Base-by-base conservation (phyloP, 2,113 vertebrate genomes). In the Eulemur rufifrons region DNA sequence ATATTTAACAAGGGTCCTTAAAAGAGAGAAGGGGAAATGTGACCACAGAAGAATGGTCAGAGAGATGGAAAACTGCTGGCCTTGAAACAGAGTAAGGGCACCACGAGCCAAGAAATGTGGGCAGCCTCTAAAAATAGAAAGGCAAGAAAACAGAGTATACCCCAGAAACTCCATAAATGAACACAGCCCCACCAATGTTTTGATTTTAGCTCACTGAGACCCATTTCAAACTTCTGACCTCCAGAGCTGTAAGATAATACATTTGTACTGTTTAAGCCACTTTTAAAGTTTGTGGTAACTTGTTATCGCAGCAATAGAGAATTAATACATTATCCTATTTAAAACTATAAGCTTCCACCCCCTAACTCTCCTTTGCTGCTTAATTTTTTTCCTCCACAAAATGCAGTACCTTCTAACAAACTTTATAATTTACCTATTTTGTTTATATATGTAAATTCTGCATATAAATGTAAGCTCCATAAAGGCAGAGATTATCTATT, bases 401-500 rank as follows among this genome's bases (percentile, higher is more conserved):
- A 94, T 54, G 3, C 6, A 94, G 56, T 86, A 86, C 17, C 61
- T 94, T 86, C 56, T 87, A 92, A 89, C 59, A 68, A 89, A 86
- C 37, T 89, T 54, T n/a, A 74, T 39, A 71, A 94, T 78, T 61
- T 90, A 37, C 14, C 76, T 83, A 73, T 13, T 88, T 74, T 69
- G 61, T 27, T 89, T 66, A 91, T 63, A 95, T 95, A 61, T 80
- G 61, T 88, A 95, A 95, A 84, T 92, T 89, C 34, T 63, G 1
- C 74, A 74, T 86, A 78, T 69, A 81, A 86, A 83, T 69, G 21
- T 66, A 93, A 85, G 27, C 14, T 92, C 21, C n/a, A 69, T 68
- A 87, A 85, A 96, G 45, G 14, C 23, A 68, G 69, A 6, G 25
- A 20, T 69, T 69, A 73, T 50, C 69, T 92, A 77, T 50, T 92